These are phyloP conservation scores for Rhagonycha fulva DNA, from an alignment of 2,888 invertebrate species.

Conservation along the genomic window DNA sequence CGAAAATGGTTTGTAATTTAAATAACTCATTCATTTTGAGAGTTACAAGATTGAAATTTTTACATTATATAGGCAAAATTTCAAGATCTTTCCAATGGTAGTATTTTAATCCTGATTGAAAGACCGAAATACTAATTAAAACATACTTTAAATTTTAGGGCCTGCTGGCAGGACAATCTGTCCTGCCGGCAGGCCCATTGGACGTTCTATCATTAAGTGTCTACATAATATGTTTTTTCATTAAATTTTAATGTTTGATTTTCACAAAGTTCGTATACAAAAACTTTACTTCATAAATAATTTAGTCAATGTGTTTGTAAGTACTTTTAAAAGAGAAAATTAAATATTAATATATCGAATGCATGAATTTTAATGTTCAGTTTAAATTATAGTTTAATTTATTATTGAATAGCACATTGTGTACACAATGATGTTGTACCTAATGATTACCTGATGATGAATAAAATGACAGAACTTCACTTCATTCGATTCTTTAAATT, in stretches of 20 bases:
- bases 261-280: background rate
- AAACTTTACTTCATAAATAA: background rate
- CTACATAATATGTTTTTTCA: background rate
- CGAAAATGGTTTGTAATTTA: too few relatives aligned
- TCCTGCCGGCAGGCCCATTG: too few relatives aligned
- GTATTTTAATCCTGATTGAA: too few relatives aligned
- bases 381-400: background rate
- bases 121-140: too few relatives aligned
- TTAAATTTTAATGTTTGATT: background rate
- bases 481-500: background rate
- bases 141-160: too few relatives aligned
- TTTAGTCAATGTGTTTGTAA: background rate
- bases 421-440: background rate
- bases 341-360: background rate
- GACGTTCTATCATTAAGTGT: too few relatives aligned
- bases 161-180: too few relatives aligned
- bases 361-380: background rate
- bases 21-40: too few relatives aligned
- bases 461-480: background rate
- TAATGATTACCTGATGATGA: background rate
- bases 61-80: too few relatives aligned
- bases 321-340: background rate
- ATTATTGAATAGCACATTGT: background rate
- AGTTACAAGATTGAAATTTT: too few relatives aligned
- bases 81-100: too few relatives aligned